Base-by-base conservation (phyloP, 2,888 invertebrate genomes). In the Cantharis rustica region DNA sequence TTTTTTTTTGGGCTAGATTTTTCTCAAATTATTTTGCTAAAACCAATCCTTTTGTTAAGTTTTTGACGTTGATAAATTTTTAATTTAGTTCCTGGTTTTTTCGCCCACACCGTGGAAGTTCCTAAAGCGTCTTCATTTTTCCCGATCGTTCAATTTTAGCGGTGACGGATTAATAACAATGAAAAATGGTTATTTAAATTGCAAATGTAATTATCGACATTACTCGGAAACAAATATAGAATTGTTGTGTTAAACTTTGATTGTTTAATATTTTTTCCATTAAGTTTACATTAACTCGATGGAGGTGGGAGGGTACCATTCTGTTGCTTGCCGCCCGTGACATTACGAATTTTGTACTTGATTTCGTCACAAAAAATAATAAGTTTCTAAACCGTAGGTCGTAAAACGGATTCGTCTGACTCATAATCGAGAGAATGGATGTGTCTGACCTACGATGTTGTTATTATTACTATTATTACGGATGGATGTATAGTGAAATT, bases 371-470 rank as follows among this genome's bases (percentile, higher is more conserved):
- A 23, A 71, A 16, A 23, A 15, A 17, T 27, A 11, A 26, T 26
- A 68, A 69, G 70, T 74, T 70, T 74, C 23, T 74, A 70, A 69
- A 64, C 64, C 70, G 70, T 74, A 74, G 69, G 74, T 66, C 27
- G 74, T 17, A 64, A 74, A 74, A 66, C 74, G 70, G 70, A 74
- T 74, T 74, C 70, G 70, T 64, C 70, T 70, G 74, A 74, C 20
- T 74, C 74, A 74, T 70, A 70, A 11, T 62, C 15, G 10, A 66
- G 47, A 69, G 70, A 70, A 74, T 74, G 68, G 73, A 68, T 69
- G 73, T 73, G 73, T 68, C 73, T 73, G 74, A 74, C 74, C 74
- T 74, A 74, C 70, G 70, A 47, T 47, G 47, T n/a, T 47, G 31
- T 31, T 31, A n/a, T 47, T 47, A 47, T 47, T 47, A n/a, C n/a